A percentile compares a stretch with the other conserved stretches of the same genome.
phyloP scores from a whole-genome alignment of 2,888 invertebrate species.

The Blera fallax region DNA sequence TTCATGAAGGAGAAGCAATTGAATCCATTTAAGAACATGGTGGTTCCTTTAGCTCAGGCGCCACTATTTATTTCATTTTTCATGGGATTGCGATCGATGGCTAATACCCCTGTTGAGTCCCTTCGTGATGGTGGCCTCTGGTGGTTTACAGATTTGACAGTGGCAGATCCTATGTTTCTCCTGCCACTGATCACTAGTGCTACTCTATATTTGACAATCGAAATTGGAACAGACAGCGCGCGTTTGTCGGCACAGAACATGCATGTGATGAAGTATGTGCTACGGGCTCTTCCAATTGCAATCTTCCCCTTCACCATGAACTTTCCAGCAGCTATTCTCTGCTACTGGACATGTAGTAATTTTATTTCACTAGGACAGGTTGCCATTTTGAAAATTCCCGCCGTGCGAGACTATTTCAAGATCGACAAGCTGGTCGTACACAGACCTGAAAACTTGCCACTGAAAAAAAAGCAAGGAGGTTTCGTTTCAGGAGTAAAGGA shows the following conservation, averaged over 20 bases:
- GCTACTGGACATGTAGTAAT: constrained; percentile 95
- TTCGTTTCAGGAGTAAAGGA: constrained; percentile 91
- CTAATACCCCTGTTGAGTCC: constrained; percentile 94
- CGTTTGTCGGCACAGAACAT: constrained; percentile 86
- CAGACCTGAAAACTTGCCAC: constrained; percentile 84
- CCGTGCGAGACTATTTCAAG: constrained; percentile 88
- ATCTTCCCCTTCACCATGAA: constrained; percentile 93
- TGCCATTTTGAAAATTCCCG: constrained; percentile 88
- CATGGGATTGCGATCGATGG: constrained; percentile 93
- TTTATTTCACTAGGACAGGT: constrained; percentile 92
- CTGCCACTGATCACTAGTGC: constrained; percentile 92
- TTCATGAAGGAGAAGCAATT: constrained; percentile 92
- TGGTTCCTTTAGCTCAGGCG: constrained; percentile 90
- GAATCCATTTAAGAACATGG: constrained; percentile 90
- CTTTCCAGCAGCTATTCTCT: constrained; percentile 93
- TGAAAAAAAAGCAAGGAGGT: constrained; percentile 87
- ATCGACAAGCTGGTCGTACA: constrained; percentile 86
- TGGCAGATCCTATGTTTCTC: constrained; percentile 93
- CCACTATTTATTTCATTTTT: constrained; percentile 97
- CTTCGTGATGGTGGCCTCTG: constrained; percentile 92
- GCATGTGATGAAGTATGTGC: constrained; percentile 88
- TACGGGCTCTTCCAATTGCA: constrained; percentile 89
- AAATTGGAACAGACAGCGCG: constrained; percentile 90
- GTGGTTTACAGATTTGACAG: constrained; percentile 97
- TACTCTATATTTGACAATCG: constrained; percentile 91